Evolutionary conservation across 2,113 vertebrate species (phyloP).

Genomic region (Dicentrarchus labrax): DNA sequence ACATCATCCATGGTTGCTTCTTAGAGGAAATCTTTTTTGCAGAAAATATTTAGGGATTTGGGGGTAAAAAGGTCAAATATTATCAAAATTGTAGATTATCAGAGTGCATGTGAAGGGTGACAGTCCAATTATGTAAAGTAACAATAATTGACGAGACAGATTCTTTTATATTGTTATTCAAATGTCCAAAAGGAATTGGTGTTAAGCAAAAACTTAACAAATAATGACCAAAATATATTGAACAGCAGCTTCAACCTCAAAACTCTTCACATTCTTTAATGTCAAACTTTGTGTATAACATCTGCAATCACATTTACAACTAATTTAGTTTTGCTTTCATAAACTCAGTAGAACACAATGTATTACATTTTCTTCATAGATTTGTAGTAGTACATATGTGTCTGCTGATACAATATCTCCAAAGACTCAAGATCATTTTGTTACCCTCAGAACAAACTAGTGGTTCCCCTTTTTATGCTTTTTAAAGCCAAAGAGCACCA

Average conservation of each 20-base stretch:
- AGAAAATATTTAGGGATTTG: no score
- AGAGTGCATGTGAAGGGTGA: background rate
- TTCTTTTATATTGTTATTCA: background rate
- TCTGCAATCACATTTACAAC: background rate
- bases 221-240: background rate
- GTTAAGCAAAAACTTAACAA: background rate
- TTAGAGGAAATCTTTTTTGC: no score
- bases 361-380: background rate
- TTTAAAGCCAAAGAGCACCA: constrained; percentile 5
- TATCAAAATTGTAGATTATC: background rate
- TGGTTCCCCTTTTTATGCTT: background rate
- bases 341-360: background rate
- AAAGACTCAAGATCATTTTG: background rate
- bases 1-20: background rate
- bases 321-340: background rate
- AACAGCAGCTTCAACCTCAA: background rate
- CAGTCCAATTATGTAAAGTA: background rate
- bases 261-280: background rate
- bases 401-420: background rate
- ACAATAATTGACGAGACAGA: background rate
- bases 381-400: background rate
- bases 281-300: background rate
- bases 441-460: background rate
- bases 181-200: background rate
- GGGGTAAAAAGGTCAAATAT: background rate